phyloP scores from a whole-genome alignment of 2,888 invertebrate species.

The Phoronis australis region DNA sequence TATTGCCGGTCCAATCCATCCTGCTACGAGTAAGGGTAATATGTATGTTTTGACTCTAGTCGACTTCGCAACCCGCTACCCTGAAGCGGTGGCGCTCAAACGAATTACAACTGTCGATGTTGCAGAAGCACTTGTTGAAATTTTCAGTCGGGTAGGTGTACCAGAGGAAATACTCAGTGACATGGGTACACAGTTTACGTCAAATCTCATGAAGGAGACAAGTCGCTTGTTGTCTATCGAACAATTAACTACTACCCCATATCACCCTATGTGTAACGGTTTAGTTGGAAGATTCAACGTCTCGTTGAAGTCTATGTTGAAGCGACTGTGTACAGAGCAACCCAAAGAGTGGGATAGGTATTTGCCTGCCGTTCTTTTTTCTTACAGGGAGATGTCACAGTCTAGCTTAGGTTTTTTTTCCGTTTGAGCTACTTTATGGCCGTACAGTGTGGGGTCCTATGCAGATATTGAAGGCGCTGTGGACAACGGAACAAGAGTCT shows the following conservation, averaged over 20 bases:
- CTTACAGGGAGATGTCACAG: slow-evolving; percentile 18
- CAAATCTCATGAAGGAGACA: slow-evolving; percentile 14
- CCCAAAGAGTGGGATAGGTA: too few species aligned
- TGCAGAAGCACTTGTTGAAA: slow-evolving; percentile 17
- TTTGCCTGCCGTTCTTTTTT: slow-evolving; percentile 15
- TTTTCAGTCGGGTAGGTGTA: slow-evolving; percentile 12
- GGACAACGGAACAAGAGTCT: too few species aligned
- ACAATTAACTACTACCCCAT: slow-evolving; percentile 11
- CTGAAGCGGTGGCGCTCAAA: slow-evolving; percentile 10
- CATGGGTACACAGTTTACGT: slow-evolving; percentile 19
- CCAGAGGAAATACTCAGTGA: slow-evolving; percentile 19
- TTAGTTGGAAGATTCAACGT: slow-evolving; percentile 16
- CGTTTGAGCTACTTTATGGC: slow-evolving; percentile 20
- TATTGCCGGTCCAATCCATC: slow-evolving; percentile 19
- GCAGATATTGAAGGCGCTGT: slow-evolving; percentile 12
- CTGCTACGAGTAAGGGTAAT: slow-evolving; percentile 12
- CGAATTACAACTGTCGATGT: slow-evolving; percentile 14
- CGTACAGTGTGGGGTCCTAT: slow-evolving; percentile 13
- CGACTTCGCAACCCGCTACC: slow-evolving; percentile 18
- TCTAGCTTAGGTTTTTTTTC: slow-evolving; percentile 12
- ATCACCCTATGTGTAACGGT: slow-evolving; percentile 17
- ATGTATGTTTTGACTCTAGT: slow-evolving; percentile 15
- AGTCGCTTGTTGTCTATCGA: slow-evolving; percentile 11
- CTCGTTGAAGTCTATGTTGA: too few species aligned
- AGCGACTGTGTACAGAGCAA: too few species aligned